Conservation (phyloP, 2,113 vertebrate genomes). For the Phoenicopterus ruber region DNA sequence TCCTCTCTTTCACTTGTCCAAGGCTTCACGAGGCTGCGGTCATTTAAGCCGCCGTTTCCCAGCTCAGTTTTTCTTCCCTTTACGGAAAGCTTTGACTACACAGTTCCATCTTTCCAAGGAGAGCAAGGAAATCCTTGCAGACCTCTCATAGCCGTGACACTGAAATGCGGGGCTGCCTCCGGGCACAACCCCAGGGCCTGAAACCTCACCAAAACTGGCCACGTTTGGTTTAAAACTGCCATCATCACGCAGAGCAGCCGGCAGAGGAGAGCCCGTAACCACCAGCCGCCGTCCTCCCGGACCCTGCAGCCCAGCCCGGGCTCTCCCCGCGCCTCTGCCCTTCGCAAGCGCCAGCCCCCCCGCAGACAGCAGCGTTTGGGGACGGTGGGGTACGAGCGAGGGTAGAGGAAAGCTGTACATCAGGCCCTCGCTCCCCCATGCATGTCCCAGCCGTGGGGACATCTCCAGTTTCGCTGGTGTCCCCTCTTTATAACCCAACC, state of each 20-base stretch:
- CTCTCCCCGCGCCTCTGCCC: not conserved
- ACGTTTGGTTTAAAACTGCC: not conserved
- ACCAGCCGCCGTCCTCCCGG: accelerated
- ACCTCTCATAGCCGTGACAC: not conserved
- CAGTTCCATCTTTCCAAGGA: not conserved
- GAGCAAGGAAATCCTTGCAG: not conserved
- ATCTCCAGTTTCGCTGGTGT: not conserved
- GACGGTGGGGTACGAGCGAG: accelerated
- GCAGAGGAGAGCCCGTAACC: not conserved
- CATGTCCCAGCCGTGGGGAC: accelerated
- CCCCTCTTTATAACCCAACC: not conserved
- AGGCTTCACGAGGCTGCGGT: not conserved
- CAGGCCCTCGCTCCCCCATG: accelerated
- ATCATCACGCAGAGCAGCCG: accelerated
- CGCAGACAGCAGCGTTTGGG: not conserved
- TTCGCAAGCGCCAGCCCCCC: accelerated
- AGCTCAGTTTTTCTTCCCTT: not conserved
- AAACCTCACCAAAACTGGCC: not conserved
- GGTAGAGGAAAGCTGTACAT: not conserved
- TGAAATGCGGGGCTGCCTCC: accelerated
- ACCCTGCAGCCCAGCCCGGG: not conserved
- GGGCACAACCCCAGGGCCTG: not conserved
- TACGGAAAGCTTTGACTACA: not conserved
- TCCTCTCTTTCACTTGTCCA: not conserved
- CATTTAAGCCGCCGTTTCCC: not conserved